Base-by-base conservation (phyloP, 1,140 invertebrate genomes). In the Zaprionus nigranus region DNA sequence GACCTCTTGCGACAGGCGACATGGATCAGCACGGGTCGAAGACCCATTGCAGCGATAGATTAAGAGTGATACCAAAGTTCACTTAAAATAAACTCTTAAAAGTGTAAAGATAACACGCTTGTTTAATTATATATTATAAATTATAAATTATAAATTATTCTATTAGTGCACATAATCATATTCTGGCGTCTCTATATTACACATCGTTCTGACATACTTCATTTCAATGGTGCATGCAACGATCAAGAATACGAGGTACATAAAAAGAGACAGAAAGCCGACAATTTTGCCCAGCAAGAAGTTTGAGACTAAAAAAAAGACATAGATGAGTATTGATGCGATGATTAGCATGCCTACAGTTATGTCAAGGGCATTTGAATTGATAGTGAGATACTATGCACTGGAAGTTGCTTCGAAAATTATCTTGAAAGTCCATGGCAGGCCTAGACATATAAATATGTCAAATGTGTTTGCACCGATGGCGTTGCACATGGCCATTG, bases 391-490 rank as follows among this genome's bases (percentile, higher is more conserved):
- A 4, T 0, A 6, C 88, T 22, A 73, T 95, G 93, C 93, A 13
- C 93, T 94, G 9, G 3, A 3, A 34, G 9, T 1, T 9, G 9
- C 0, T 11, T 30, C 2, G 11, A 34, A 11, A 34, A 92, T 0
- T 0, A 95, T 94, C 84, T 97, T 96, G 0, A 97, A 94, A 34
- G 97, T 93, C 97, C 97, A 98, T 0, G 97, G 97, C 13, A 97
- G 81, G 3, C 97, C 96, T 49, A 98, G 93, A 78, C 97, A 97
- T 2, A 98, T 92, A 11, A 97, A 93, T 74, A 97, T 97, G 84
- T 97, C 97, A 85, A 98, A 97, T 1, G 97, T 97, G 81, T 97
- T 98, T 0, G 97, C 97, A 11, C 97, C 97, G 71, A 98, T 96
- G 0, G 97, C 96, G 91, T 97, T 98, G 88, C 96, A 96, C 68